phyloP scores from a whole-genome alignment of 2,113 vertebrate genomes.

The Microcebus lehilahytsara region DNA sequence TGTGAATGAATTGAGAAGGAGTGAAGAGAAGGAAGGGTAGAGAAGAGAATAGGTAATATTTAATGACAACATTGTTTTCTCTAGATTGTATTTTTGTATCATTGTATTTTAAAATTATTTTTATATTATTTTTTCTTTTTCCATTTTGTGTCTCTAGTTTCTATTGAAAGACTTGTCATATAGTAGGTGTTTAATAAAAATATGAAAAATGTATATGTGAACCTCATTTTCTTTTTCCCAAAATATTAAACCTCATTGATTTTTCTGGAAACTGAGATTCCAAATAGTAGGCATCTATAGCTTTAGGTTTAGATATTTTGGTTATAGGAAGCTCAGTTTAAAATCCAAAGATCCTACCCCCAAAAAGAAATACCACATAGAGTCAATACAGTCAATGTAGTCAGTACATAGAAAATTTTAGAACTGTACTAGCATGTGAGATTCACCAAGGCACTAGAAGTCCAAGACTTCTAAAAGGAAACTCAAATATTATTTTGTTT shows the following conservation, averaged over 20 bases:
- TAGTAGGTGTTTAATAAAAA: not conserved
- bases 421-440: not conserved
- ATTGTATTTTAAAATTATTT: not conserved
- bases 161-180: not conserved
- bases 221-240: not conserved
- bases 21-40: not conserved
- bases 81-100: not conserved
- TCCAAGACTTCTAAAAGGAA: not conserved
- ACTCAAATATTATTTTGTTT: not conserved
- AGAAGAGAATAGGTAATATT: not conserved
- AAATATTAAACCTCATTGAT: not conserved
- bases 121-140: conserved; percentile 1
- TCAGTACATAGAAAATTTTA: not conserved
- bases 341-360: not conserved
- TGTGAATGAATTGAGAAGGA: not conserved
- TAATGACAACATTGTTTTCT: not conserved
- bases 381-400: not conserved
- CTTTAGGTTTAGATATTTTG: not conserved
- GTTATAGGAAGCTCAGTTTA: not conserved
- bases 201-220: not conserved
- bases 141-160: not conserved
- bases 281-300: not conserved
- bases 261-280: not conserved
- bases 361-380: not conserved
- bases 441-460: not conserved